phyloP scores from a whole-genome alignment of 2,797 vertebrate species.

The Dendrocincla tyrannina region DNA sequence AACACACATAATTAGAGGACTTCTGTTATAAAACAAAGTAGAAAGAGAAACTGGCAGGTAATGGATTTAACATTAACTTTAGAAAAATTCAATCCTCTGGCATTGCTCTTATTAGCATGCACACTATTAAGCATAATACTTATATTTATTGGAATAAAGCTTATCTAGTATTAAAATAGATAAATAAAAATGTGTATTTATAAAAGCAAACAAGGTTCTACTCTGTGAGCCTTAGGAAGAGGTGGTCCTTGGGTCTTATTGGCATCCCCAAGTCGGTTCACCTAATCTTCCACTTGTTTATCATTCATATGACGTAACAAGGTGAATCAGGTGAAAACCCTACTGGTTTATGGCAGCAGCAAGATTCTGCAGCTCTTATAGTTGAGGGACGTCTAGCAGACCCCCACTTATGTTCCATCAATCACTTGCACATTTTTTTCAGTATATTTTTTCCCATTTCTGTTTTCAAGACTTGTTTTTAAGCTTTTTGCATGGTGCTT shows the following conservation, averaged over 20 bases:
- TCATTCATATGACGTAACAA: background rate
- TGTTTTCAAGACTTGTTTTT: background rate
- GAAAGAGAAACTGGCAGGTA: background rate
- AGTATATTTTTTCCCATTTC: background rate
- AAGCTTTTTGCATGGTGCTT: background rate
- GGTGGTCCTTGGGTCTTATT: background rate
- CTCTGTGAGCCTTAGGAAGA: background rate
- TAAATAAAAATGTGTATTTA: background rate
- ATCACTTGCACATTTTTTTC: background rate
- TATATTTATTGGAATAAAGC: background rate
- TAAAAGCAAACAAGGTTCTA: background rate
- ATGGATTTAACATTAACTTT: conserved; percentile 24
- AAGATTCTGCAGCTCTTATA: background rate
- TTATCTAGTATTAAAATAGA: background rate
- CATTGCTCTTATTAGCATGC: background rate
- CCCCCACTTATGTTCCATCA: background rate
- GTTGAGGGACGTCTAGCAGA: background rate
- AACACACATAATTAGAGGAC: conserved; percentile 46
- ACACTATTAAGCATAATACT: background rate
- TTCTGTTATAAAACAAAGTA: conserved; percentile 1
- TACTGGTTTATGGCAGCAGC: background rate
- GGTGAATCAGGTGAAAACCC: background rate
- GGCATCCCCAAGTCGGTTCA: background rate
- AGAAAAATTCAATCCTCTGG: background rate
- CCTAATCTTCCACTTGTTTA: background rate